Evolutionary conservation across 1,140 invertebrate species (phyloP).

Genomic region (Oryctes rhinoceros): DNA sequence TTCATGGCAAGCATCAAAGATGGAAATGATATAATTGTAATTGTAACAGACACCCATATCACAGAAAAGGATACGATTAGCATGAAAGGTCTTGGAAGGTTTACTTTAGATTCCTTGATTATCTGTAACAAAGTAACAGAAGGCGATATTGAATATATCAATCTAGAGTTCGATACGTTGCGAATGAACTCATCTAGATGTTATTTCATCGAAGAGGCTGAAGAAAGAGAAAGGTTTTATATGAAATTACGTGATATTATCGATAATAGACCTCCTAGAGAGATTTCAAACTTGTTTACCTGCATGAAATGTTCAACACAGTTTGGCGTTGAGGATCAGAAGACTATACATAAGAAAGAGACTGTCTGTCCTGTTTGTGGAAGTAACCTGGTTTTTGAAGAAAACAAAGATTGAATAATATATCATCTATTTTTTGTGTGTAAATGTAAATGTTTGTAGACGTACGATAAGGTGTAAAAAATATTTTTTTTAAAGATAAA

Average conservation of each 20-base stretch:
- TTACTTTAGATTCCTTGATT: constrained; percentile 32
- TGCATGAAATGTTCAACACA: constrained; percentile 44
- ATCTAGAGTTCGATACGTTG: constrained; percentile 42
- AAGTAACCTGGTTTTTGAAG: constrained; percentile 35
- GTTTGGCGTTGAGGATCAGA: constrained; percentile 36
- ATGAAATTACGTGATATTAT: constrained; percentile 35
- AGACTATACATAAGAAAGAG: constrained; percentile 20
- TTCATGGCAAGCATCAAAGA: constrained; percentile 42
- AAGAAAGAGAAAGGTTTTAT: constrained; percentile 36
- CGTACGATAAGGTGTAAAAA: not conserved
- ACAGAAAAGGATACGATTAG: constrained; percentile 36
- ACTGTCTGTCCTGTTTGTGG: constrained; percentile 14
- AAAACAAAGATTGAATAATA: not conserved
- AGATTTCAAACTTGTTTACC: constrained; percentile 24
- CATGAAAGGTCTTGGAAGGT: constrained; percentile 22
- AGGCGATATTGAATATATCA: constrained; percentile 17
- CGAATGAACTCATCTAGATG: constrained; percentile 22
- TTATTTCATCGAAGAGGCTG: constrained; percentile 27
- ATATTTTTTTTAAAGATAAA: not conserved
- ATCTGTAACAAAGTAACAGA: constrained; percentile 11
- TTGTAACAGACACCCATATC: constrained; percentile 42
- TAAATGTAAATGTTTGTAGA: not conserved
- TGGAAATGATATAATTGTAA: constrained; percentile 33
- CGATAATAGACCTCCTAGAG: constrained; percentile 13
- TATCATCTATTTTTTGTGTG: not conserved